phyloP scores from a whole-genome alignment of 2,113 vertebrate species.

The Glareola pratincola region DNA sequence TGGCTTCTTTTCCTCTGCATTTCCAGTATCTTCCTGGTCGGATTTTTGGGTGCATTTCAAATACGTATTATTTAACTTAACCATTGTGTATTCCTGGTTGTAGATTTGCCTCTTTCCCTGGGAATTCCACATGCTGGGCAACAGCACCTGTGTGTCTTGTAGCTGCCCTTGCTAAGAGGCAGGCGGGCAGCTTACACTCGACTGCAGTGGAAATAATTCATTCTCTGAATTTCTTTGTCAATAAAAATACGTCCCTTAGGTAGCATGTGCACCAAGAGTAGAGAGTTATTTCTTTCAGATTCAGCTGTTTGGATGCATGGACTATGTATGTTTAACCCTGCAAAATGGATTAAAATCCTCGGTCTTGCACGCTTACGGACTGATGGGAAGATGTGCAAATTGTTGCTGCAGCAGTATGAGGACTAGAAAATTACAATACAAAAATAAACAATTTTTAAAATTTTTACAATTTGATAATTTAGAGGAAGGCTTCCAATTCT shows the following conservation, averaged over 20 bases:
- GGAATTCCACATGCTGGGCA: background rate
- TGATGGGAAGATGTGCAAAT: background rate
- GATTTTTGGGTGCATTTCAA: background rate
- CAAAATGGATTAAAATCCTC: background rate
- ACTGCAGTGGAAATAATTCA: background rate
- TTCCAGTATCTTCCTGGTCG: background rate
- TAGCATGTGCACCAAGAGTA: background rate
- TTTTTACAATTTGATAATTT: background rate
- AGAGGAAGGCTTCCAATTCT: background rate
- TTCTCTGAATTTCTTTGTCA: background rate
- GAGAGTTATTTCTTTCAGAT: background rate
- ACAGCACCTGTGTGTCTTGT: background rate
- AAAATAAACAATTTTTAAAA: background rate
- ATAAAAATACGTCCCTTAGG: background rate
- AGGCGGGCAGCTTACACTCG: background rate
- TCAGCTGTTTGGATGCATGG: background rate
- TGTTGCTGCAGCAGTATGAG: background rate
- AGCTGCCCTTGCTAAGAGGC: background rate
- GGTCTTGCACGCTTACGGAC: background rate
- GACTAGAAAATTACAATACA: background rate
- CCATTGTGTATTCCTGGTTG: background rate
- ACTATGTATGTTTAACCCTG: background rate
- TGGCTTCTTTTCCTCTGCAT: background rate
- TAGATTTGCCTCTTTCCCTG: background rate
- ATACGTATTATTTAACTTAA: background rate